Evolutionary conservation across 2,888 invertebrate genomes (phyloP), one percentile per base, ranked within the genome.

Genomic region (Biston stratarius): DNA sequence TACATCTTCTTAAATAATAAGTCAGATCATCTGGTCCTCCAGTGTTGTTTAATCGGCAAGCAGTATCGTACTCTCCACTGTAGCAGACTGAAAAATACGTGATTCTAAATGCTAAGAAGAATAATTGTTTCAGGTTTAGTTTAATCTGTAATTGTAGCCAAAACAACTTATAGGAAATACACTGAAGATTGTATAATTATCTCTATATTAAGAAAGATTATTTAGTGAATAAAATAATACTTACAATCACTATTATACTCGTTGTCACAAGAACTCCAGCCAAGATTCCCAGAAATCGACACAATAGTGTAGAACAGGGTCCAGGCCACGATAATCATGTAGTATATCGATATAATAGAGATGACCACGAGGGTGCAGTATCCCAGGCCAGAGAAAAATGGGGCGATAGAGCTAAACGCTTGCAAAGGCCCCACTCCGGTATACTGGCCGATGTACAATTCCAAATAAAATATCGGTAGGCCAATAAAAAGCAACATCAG

Each of bases 241-340:
- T 95, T 85, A 96, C 96, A 85, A 36, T 87, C 80, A 51, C 95
- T 93, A 78, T 96, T 96, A 79, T 93, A 96, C 0, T 85, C 85
- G 77, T 96, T 95, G 62, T 94, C 89, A 80, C 97, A 97, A 11
- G 94, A 94, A 52, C 96, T 96, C 96, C 97, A 97, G 33, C 95
- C 95, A 58, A 97, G 87, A 55, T 94, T 89, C 0, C 94, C 91
- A 10, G 94, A 90, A 71, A 97, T 95, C 0, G 97, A 97, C 0
- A 96, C 95, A 60, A 96, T 95, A 42, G 96, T 96, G 84, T 97
- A 97, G 84, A 96, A 97, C 24, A 96, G 85, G 0, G 96, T 96
- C 96, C 97, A 97, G 0, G 96, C 95, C 52, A 97, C 96, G 70
- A 97, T 96, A 45, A 97, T 95, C 96, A 97, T 97, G 88, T 97